Evolutionary conservation across 2,113 vertebrate species (phyloP), one percentile per base, ranked within the genome.

Genomic region (Petrocephalus microphthalmus): DNA sequence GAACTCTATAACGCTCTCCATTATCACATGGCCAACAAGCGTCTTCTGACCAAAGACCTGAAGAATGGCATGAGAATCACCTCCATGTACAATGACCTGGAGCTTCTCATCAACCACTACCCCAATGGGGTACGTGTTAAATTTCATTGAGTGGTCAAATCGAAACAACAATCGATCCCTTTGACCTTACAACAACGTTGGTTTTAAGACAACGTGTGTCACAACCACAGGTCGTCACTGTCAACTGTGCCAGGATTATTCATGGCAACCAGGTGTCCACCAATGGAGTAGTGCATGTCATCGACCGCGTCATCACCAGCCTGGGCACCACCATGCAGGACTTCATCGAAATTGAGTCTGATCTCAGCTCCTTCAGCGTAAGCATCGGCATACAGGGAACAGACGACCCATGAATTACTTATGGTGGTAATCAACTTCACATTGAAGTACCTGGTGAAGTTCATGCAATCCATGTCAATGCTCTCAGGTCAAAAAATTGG

Each of bases 191-290:
- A 71, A 15, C 13, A 37, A 20, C 33, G 29, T 33, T 71, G 67
- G 25, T 13, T 78, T 19, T 37, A 78, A 78, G 33, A 7, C 71
- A 37, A 78, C 37, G 45, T 49, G 45, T 83, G 81, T 83, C 49
- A 22, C 42, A 47, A 89, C 88, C 90, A 85, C 2, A 99, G 98
- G 96, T 99, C 37, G 98, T 99, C 90, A 99, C 98, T 0, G 97
- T 99, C 85, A 99, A 99, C 93, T 99, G 98, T 47, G 98, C 97
- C 88, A 96, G 98, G 91, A 90, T 99, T 85, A 97, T 98, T 91
- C 95, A 98, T 10, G 98, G 96, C 2, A 99, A 99, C 91, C 98
- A 99, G 92, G 96, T 99, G 86, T 96, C 98, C 87, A 99, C 98
- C 88, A 99, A 99, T 60, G 98, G 98, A 19, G 97, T 98, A 20